phyloP scores from a whole-genome alignment of 1,140 invertebrate species.

The Centruroides sculpturatus region DNA sequence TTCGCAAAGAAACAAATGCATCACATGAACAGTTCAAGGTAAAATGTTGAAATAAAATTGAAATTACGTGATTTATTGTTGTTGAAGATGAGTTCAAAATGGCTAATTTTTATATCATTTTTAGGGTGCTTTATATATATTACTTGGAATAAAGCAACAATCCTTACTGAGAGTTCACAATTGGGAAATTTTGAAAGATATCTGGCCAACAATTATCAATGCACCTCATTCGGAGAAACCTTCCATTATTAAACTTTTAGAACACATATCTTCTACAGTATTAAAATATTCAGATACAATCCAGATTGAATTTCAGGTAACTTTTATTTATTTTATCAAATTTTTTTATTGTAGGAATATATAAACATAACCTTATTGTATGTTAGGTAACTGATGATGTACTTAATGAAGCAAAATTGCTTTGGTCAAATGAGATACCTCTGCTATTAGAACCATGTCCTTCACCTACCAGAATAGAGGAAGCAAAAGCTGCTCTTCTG shows the following conservation, averaged over 20 bases:
- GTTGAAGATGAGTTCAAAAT: slow-evolving; percentile 2
- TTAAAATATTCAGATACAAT: slow-evolving; percentile 36
- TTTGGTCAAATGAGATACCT: slow-evolving; percentile 12
- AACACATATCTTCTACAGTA: slow-evolving; percentile 36
- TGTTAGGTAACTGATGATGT: slow-evolving; percentile 36
- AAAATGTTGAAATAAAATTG: background rate
- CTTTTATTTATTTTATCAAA: background rate
- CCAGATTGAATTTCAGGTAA: slow-evolving; percentile 30
- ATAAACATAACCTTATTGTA: too few species aligned
- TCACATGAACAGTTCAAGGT: slow-evolving; percentile 59
- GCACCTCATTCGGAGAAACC: slow-evolving; percentile 64
- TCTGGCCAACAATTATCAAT: slow-evolving; percentile 59
- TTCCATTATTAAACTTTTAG: slow-evolving; percentile 58
- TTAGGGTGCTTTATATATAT: slow-evolving; percentile 57
- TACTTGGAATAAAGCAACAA: slow-evolving; percentile 46
- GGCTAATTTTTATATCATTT: slow-evolving; percentile 1
- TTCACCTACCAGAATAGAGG: background rate
- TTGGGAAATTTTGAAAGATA: slow-evolving; percentile 50
- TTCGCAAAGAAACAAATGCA: slow-evolving; percentile 40
- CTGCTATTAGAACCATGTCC: background rate
- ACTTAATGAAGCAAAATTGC: slow-evolving; percentile 33
- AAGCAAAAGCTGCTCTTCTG: too few species aligned
- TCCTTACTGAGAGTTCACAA: slow-evolving; percentile 51
- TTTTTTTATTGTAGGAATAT: too few species aligned
- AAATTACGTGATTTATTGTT: background rate